Evolutionary conservation across 1,140 invertebrate species (phyloP).

Genomic region (Chelonus insularis): DNA sequence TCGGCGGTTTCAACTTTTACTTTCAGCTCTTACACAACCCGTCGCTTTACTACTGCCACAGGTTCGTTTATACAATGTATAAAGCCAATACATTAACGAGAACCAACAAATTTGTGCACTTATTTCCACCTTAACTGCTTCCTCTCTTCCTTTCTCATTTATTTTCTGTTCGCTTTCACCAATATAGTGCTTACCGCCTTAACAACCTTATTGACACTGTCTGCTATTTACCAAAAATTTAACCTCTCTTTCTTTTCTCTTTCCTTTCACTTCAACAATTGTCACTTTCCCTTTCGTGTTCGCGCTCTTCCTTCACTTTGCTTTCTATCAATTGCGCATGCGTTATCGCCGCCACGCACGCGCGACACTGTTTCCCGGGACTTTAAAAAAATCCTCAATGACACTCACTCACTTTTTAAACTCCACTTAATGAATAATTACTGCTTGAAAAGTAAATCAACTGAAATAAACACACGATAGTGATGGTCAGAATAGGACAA

Average conservation of each 20-base stretch:
- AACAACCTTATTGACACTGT: too few relatives aligned
- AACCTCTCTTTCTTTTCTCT: not conserved
- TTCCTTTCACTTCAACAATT: constrained; percentile 6
- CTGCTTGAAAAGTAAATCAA: too few relatives aligned
- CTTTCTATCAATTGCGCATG: constrained; percentile 21
- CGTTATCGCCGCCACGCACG: constrained; percentile 10
- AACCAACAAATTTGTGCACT: not conserved
- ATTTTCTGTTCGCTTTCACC: not conserved
- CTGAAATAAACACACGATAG: not conserved
- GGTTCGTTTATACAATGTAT: not conserved
- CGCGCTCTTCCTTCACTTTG: not conserved
- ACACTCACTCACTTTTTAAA: too few relatives aligned
- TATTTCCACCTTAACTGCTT: not conserved
- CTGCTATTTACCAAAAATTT: too few relatives aligned
- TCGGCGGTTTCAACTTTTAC: constrained; percentile 61
- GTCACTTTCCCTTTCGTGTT: not conserved
- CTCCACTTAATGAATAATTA: not conserved
- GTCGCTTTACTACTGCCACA: not conserved
- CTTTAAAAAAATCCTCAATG: too few relatives aligned
- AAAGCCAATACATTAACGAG: too few relatives aligned
- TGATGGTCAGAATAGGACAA: too few relatives aligned
- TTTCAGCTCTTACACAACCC: constrained; percentile 61
- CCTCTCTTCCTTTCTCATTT: too few relatives aligned
- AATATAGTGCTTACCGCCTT: too few relatives aligned
- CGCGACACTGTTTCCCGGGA: not conserved